Evolutionary conservation across 2,797 vertebrate genomes (phyloP).

Genomic region (Chiloscyllium punctatum): DNA sequence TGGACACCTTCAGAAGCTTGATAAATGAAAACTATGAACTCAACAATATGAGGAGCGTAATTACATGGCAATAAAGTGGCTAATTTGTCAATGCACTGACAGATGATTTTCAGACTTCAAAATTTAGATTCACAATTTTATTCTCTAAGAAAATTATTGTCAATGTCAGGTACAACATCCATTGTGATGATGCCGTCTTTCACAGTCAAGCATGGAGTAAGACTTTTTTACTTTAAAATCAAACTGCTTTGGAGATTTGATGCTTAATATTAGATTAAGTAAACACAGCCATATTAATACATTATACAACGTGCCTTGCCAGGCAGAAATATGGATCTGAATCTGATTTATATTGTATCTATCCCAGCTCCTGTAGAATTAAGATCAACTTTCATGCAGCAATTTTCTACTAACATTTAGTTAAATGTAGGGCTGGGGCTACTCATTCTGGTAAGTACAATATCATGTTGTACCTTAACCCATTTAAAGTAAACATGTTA

Average conservation of each 20-base stretch:
- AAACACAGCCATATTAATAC: not conserved
- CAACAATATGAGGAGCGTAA: not conserved
- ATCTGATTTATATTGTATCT: no score
- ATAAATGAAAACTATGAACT: not conserved
- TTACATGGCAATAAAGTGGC: not conserved
- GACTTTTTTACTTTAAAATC: not conserved
- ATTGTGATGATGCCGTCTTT: not conserved
- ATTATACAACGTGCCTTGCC: not conserved
- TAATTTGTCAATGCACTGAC: not conserved
- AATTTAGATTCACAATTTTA: not conserved
- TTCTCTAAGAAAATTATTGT: not conserved
- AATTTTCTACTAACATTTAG: not conserved
- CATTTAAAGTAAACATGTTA: not conserved
- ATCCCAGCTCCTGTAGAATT: not conserved
- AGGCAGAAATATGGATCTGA: no score
- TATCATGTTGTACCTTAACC: not conserved
- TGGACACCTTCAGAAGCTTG: not conserved
- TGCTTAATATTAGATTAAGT: not conserved
- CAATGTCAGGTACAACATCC: not conserved
- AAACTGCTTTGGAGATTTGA: not conserved
- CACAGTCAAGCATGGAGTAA: not conserved
- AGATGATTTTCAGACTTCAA: not conserved
- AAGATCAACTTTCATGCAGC: not conserved
- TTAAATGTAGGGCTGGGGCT: not conserved
- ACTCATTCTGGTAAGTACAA: not conserved